Base-by-base conservation (phyloP, 2,797 vertebrate species). In the Diplodus puntazzo region DNA sequence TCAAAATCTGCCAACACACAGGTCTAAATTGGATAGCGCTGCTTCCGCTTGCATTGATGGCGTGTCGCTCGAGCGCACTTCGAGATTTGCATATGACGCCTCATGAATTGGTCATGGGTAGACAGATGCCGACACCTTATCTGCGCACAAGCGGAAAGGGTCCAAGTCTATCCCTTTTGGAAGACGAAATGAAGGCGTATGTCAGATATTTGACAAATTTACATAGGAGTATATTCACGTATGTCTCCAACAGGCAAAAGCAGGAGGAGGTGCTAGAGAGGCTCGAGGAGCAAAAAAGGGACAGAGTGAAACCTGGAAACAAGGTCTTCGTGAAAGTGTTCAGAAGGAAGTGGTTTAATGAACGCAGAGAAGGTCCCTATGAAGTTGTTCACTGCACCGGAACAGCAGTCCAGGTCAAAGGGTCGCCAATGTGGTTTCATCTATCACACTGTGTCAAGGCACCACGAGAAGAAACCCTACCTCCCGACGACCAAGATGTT, bases 261-360 rank as follows among this genome's bases (percentile, higher is more conserved):
- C 1, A 71, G 16, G 61, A 71, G 16, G 46, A 46, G 23, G 53
- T 34, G 13, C 20, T 55, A 1, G 54, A 71, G 30, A 53, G 6
- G 1, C 59, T 48, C 0, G 46, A 50, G 10, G 66, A 67, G 25
- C 69, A 72, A 67, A 58, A 11, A 1, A 59, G 17, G 2, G 10
- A 0, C 7, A 61, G 14, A 2, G 62, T 68, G 25, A 5, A 30
- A 55, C 46, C 62, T 12, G 73, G 73, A 52, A 46, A 75, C 17
- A n/a, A 63, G 18, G 71, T 69, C 2, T 69, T 57, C 2, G 65
- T 74, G 16, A 58, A 69, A 18, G 71, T 80, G 0, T 80, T 69
- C 11, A 45, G 70, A 46, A 52, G 78, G 0, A 75, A 75, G 16
- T 80, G 67, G 73, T 71, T 3, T 21, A 54, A 60, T 11, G 34